A percentile compares a stretch with the other conserved stretches of the same genome.
These are phyloP conservation scores for Andricus curvator DNA, from an alignment of 2,888 invertebrate genomes.

Conservation along the genomic window DNA sequence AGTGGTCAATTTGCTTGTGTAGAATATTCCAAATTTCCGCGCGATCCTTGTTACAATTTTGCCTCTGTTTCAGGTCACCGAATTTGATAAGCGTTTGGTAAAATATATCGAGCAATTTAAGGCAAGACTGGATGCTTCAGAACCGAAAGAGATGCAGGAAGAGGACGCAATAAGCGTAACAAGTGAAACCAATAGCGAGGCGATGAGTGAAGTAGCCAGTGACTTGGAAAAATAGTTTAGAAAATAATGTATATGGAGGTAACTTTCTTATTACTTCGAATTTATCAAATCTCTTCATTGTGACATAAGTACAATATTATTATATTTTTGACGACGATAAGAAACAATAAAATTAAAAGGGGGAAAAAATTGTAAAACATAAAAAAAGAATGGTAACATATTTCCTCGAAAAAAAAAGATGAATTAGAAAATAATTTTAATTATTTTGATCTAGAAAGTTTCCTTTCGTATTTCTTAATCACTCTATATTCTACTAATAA, in stretches of 20 bases:
- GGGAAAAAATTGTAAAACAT: not conserved
- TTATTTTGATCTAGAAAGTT: not conserved
- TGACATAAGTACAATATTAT: slow-evolving; percentile 9
- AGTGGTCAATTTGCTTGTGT: too few species aligned
- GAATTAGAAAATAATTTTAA: not conserved
- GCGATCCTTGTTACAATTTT: not conserved
- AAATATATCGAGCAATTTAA: slow-evolving; percentile 45
- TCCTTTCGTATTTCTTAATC: not conserved
- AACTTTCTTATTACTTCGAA: not conserved
- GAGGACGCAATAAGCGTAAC: slow-evolving; percentile 8
- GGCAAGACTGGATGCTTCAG: slow-evolving; percentile 4
- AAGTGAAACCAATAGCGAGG: not conserved
- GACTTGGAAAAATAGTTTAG: not conserved
- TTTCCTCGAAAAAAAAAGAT: not conserved
- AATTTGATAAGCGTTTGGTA: slow-evolving; percentile 40
- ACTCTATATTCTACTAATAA: not conserved
- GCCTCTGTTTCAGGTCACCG: slow-evolving; percentile 43
- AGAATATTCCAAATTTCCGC: not conserved
- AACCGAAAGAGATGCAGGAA: not conserved
- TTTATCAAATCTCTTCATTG: slow-evolving; percentile 25
- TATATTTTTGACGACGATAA: not conserved
- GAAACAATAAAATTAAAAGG: not conserved
- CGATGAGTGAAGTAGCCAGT: not conserved
- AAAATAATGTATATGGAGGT: not conserved
- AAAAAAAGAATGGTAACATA: not conserved